A percentile compares a stretch with the other conserved stretches of the same genome.
Conservation (phyloP, 2,113 vertebrate species). For the Spilogale gracilis region DNA sequence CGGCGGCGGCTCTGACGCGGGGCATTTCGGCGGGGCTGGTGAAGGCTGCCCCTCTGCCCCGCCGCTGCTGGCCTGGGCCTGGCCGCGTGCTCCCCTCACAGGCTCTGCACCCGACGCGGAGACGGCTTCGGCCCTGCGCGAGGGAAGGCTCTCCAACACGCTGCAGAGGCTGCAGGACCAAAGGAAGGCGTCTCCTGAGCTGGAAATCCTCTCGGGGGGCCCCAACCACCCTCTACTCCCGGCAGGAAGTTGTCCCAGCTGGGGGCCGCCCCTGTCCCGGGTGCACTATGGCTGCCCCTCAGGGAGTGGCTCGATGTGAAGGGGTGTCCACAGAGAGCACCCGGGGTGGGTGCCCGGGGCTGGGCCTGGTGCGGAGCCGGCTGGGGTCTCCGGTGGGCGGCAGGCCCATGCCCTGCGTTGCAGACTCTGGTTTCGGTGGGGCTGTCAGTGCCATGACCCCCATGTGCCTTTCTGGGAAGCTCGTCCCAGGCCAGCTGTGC, state of each 20-base stretch:
- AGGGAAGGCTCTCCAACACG: not conserved
- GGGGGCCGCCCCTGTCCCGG: not conserved
- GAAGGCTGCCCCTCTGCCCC: not conserved
- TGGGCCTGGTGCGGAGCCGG: not conserved
- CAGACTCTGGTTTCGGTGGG: not conserved
- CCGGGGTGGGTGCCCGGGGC: not conserved
- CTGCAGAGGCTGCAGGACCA: too few species aligned
- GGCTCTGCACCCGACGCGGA: not conserved
- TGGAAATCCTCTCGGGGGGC: not conserved
- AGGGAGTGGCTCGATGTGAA: not conserved
- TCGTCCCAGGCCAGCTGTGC: fast-evolving
- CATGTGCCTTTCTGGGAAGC: not conserved
- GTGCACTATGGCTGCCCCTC: not conserved
- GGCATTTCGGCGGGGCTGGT: fast-evolving
- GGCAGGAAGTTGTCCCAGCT: not conserved
- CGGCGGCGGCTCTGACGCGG: fast-evolving
- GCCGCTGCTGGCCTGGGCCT: not conserved
- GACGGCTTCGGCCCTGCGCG: fast-evolving
- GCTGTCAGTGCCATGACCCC: not conserved
- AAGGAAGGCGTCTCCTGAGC: not conserved
- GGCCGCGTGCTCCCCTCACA: fast-evolving
- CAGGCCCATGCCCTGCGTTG: not conserved
- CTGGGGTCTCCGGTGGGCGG: not conserved
- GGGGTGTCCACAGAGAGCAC: fast-evolving
- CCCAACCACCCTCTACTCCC: not conserved